phyloP scores from a whole-genome alignment of 1,140 invertebrate species.

The Eupeodes corollae region DNA sequence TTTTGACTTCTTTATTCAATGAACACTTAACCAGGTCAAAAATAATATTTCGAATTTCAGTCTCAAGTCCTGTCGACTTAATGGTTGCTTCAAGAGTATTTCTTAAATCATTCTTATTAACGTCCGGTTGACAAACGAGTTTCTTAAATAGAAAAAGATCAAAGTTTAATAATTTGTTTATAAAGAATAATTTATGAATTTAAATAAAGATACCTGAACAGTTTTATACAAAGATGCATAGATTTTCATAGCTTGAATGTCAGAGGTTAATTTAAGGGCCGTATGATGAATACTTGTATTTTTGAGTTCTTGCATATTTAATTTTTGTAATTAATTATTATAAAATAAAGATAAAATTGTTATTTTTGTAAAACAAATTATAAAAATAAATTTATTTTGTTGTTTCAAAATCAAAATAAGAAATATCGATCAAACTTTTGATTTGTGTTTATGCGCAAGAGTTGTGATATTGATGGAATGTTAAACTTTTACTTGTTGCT shows the following conservation, averaged over 20 bases:
- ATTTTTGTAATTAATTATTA: too few species aligned
- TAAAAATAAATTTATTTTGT: too few species aligned
- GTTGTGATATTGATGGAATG: too few species aligned
- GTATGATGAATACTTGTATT: conserved; percentile 47
- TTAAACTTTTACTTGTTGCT: too few species aligned
- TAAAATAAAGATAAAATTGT: too few species aligned
- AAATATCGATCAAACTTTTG: too few species aligned
- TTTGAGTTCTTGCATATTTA: conserved; percentile 41
- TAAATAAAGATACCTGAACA: conserved; percentile 42
- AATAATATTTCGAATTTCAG: conserved; percentile 67
- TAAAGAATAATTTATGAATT: conserved; percentile 1
- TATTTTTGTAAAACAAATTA: too few species aligned
- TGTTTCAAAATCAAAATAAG: too few species aligned
- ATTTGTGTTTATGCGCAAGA: too few species aligned
- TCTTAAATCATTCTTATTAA: conserved; percentile 65
- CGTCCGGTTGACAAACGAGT: conserved; percentile 57
- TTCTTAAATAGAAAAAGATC: conserved; percentile 40
- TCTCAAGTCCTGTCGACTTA: conserved; percentile 63
- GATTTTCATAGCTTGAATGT: conserved; percentile 49
- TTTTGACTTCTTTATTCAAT: conserved; percentile 17
- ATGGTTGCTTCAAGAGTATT: conserved; percentile 59
- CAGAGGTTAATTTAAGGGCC: conserved; percentile 48
- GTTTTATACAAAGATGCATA: conserved; percentile 52
- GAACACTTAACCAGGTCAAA: conserved; percentile 59
- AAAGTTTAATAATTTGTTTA: conserved; percentile 4